phyloP scores from a whole-genome alignment of 2,113 vertebrate genomes.

The Nannospalax galili region DNA sequence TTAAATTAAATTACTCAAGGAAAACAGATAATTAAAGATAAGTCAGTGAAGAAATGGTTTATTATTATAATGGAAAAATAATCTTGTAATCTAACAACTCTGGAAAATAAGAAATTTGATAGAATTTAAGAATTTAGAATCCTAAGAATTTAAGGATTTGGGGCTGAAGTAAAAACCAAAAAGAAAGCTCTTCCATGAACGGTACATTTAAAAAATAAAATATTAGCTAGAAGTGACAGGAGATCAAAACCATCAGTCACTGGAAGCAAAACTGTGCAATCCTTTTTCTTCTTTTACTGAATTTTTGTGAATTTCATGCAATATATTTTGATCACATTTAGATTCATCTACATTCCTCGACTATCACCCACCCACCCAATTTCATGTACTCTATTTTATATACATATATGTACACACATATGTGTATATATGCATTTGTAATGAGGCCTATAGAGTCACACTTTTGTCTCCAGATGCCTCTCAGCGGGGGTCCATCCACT shows the following conservation, averaged over 20 bases:
- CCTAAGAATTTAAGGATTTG: background rate
- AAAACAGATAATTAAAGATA: conserved; percentile 21
- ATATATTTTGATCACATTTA: too few relatives aligned
- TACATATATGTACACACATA: too few relatives aligned
- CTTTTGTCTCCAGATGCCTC: too few relatives aligned
- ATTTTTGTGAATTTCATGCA: too few relatives aligned
- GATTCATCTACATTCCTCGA: too few relatives aligned
- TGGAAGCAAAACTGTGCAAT: background rate
- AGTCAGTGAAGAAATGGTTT: background rate
- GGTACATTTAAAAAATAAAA: background rate
- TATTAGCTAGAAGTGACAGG: background rate
- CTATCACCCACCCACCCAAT: too few relatives aligned
- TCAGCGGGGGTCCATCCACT: too few relatives aligned
- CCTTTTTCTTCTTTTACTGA: background rate
- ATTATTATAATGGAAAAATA: background rate
- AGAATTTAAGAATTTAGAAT: background rate
- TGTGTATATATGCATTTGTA: too few relatives aligned
- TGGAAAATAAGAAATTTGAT: background rate
- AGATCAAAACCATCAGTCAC: background rate
- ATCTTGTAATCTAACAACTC: background rate
- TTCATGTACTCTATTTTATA: too few relatives aligned
- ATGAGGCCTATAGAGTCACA: too few relatives aligned
- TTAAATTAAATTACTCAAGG: conserved; percentile 38
- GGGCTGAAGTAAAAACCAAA: conserved; percentile 12
- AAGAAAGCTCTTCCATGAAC: background rate